Conservation (phyloP, 1,140 invertebrate genomes). For the Forficula auricularia region DNA sequence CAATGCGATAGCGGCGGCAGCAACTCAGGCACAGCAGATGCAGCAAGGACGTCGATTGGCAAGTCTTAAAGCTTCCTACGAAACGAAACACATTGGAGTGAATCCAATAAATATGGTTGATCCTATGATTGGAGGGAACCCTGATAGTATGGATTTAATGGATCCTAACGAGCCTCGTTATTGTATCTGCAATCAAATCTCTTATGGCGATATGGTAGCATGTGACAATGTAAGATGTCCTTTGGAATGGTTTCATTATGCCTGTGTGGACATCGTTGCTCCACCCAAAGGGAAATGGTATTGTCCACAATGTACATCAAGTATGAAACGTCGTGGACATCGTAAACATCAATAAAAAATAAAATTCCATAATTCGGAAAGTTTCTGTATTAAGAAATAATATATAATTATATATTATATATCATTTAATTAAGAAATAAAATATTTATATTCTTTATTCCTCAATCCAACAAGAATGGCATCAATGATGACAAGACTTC, state of each 20-base stretch:
- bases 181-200: slow-evolving; percentile 94
- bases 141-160: slow-evolving; percentile 55
- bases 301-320: slow-evolving; percentile 82
- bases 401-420: no score
- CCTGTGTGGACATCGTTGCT: slow-evolving; percentile 86
- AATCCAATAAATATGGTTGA: slow-evolving; percentile 16
- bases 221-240: slow-evolving; percentile 91
- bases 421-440: no score
- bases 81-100: slow-evolving; percentile 50
- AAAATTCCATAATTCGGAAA: no score
- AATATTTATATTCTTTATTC: no score
- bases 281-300: slow-evolving; percentile 99
- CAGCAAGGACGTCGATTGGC: slow-evolving; percentile 83
- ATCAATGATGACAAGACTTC: no score
- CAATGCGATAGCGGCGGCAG: slow-evolving; percentile 82
- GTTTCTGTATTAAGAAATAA: no score
- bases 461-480: no score
- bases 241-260: slow-evolving; percentile 97
- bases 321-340: slow-evolving; percentile 68
- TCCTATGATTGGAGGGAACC: slow-evolving; percentile 26
- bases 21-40: slow-evolving; percentile 89
- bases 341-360: no score
- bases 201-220: slow-evolving; percentile 97
- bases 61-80: slow-evolving; percentile 85
- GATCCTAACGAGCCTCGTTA: slow-evolving; percentile 90